These are phyloP conservation scores for Pituophis catenifer DNA, from an alignment of 2,113 vertebrate genomes.

Conservation along the genomic window DNA sequence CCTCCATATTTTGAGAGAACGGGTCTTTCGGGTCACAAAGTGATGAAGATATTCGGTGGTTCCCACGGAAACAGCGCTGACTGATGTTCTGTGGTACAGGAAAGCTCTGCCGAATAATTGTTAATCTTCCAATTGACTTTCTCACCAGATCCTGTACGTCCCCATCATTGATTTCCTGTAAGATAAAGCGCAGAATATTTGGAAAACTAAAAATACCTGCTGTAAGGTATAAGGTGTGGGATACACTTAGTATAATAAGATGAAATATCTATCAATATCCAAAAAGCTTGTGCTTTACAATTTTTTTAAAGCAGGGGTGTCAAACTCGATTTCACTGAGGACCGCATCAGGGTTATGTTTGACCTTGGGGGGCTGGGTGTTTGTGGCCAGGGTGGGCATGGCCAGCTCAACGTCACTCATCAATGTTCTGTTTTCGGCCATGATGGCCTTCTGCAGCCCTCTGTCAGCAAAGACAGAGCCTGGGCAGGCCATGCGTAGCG, in stretches of 20 bases:
- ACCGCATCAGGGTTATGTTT: too few species aligned
- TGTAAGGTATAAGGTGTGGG: background rate
- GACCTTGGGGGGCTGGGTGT: too few species aligned
- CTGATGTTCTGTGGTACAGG: conserved; percentile 91
- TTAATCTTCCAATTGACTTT: conserved; percentile 95
- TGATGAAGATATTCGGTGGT: conserved; percentile 94
- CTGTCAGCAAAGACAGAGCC: too few species aligned
- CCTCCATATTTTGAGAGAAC: conserved; percentile 92
- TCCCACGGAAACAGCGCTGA: conserved; percentile 92
- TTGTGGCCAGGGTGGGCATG: too few species aligned
- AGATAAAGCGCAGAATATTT: conserved; percentile 36
- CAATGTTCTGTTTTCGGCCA: too few species aligned
- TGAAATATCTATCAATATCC: background rate
- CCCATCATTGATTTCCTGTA: conserved; percentile 90
- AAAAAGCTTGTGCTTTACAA: background rate
- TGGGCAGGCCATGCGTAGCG: fast-evolving
- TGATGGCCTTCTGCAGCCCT: too few species aligned
- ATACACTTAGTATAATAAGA: background rate
- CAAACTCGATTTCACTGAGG: too few species aligned
- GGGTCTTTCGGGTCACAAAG: conserved; percentile 95
- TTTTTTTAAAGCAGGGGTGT: background rate
- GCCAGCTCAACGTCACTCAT: too few species aligned
- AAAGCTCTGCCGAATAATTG: conserved; percentile 93
- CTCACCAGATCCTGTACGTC: conserved; percentile 95
- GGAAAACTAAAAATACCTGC: background rate